Percentiles rank a stretch among this genome's conserved stretches.
Evolutionary conservation across 2,797 vertebrate species (phyloP).

Genomic region (Micrastur ruficollis): DNA sequence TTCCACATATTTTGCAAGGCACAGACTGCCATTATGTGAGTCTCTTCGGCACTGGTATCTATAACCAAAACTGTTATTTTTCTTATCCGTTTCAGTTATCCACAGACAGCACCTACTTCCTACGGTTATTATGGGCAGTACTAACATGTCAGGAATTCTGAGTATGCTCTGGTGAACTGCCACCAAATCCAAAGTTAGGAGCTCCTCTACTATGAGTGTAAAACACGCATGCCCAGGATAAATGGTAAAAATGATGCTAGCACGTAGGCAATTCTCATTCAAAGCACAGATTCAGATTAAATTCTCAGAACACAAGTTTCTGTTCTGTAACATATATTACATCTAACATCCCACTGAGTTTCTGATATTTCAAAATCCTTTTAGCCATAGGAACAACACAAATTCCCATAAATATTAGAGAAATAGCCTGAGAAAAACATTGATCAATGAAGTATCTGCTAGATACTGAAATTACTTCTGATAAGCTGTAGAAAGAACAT

Average conservation of each 20-base stretch:
- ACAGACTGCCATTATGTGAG: not conserved
- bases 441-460: not conserved
- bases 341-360: not conserved
- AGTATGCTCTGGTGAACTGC: slow-evolving; percentile 51
- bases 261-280: not conserved
- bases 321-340: not conserved
- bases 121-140: slow-evolving; percentile 37
- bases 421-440: slow-evolving; percentile 22
- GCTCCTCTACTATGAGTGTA: slow-evolving; percentile 21
- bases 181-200: slow-evolving; percentile 19
- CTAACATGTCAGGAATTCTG: slow-evolving; percentile 59
- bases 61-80: slow-evolving; percentile 3
- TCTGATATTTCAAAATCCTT: not conserved
- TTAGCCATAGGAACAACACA: not conserved
- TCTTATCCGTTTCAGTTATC: slow-evolving; percentile 29
- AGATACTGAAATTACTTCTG: not conserved
- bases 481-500: not conserved
- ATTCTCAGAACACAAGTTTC: not conserved
- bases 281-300: not conserved
- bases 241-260: not conserved
- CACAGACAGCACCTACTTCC: slow-evolving; percentile 61
- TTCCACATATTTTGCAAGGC: not conserved
- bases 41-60: not conserved
- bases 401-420: not conserved
- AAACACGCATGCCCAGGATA: slow-evolving; percentile 36